Conservation (phyloP, 2,888 invertebrate genomes). For the Halocaridina rubra region DNA sequence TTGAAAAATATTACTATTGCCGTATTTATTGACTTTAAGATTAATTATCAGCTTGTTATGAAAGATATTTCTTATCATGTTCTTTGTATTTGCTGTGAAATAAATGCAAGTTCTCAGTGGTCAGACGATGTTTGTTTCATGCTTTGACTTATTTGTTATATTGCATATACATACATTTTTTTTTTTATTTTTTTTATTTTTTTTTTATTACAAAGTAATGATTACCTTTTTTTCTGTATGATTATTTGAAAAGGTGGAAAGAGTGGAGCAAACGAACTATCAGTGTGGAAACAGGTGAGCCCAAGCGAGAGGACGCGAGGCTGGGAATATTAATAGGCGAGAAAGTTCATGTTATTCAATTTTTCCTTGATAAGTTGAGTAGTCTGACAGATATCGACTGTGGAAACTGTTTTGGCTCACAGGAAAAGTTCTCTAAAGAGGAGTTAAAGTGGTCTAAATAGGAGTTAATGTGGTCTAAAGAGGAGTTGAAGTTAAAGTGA, state of each 20-base stretch:
- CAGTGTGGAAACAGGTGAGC: constrained; percentile 57
- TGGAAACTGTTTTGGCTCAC: constrained; percentile 33
- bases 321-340: constrained; percentile 51
- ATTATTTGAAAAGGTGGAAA: constrained; percentile 48
- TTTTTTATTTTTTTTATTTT: no score
- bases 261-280: constrained; percentile 52
- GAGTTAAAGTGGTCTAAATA: no score
- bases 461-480: no score
- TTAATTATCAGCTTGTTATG: constrained; percentile 42
- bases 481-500: no score
- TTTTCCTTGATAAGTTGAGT: no score
- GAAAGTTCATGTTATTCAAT: not conserved
- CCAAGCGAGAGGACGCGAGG: constrained; percentile 54
- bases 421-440: no score
- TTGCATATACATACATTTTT: constrained; percentile 23
- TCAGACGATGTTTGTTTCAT: constrained; percentile 53
- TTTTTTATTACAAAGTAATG: constrained; percentile 48
- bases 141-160: constrained; percentile 49
- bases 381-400: constrained; percentile 29
- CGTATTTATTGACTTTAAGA: constrained; percentile 31
- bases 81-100: constrained; percentile 56
- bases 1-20: constrained; percentile 30
- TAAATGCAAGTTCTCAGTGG: constrained; percentile 47
- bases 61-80: constrained; percentile 35
- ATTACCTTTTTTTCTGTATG: constrained; percentile 21